Conservation (phyloP, 2,888 invertebrate species). For the Apotomis capreana region DNA sequence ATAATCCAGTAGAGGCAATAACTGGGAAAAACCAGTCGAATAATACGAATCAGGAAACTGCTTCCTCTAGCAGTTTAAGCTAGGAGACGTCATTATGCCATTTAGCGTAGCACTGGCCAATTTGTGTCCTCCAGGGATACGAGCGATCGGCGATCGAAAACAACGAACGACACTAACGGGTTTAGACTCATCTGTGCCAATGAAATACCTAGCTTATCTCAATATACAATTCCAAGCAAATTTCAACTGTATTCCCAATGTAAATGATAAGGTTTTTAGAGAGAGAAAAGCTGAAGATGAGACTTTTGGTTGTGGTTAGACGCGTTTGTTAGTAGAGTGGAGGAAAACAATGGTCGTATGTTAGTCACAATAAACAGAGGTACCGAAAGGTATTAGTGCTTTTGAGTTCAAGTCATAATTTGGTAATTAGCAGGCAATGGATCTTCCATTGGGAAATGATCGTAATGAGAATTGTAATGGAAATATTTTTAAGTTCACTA, state of each 20-base stretch:
- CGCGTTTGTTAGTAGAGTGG: constrained; percentile 21
- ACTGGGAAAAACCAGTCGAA: background rate
- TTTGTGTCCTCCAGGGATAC: constrained; percentile 9
- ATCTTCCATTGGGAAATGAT: background rate
- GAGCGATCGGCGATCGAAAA: constrained; percentile 19
- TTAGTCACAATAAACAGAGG: constrained; percentile 24
- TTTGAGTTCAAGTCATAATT: constrained; percentile 7
- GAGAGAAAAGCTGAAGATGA: background rate
- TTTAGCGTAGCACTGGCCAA: constrained; percentile 13
- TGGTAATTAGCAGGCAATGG: constrained; percentile 13
- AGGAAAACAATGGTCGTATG: constrained; percentile 21
- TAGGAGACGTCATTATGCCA: background rate
- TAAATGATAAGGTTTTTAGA: too few relatives aligned
- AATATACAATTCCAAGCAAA: background rate
- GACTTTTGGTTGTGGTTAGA: constrained; percentile 1
- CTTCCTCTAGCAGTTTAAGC: background rate
- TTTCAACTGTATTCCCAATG: background rate
- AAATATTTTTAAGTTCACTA: too few relatives aligned
- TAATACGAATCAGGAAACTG: background rate
- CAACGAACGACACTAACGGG: constrained; percentile 17
- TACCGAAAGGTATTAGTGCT: constrained; percentile 12
- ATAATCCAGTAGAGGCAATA: too few relatives aligned
- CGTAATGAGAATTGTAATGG: background rate
- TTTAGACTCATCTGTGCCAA: constrained; percentile 16
- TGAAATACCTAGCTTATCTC: constrained; percentile 1